Evolutionary conservation across 1,140 invertebrate genomes (phyloP), one percentile per base, ranked within the genome.

Genomic region (Dendroctonus ponderosae): DNA sequence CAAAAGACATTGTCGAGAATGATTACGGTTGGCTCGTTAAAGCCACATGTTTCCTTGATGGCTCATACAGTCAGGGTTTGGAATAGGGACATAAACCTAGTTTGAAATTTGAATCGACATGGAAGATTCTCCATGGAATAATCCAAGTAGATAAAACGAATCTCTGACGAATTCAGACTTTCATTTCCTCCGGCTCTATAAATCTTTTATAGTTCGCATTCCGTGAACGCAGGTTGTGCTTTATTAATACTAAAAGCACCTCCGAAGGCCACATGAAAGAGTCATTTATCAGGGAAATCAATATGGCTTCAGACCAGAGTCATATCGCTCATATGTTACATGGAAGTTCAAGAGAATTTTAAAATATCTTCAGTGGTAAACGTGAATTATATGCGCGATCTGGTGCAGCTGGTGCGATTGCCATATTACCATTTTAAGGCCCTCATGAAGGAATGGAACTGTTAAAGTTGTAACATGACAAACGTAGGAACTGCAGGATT

Each of bases 191-290:
- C 38, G 8, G 5, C 46, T 14, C 50, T 52, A 52, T 52, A 52
- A 52, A 52, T 52, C 14, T 52, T 52, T 52, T 52, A 52, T 15
- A 52, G 50, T 14, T 52, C 5, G 37, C 14, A 52, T 7, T 52
- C 15, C 5, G 11, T 14, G 14, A 48, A 48, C 50, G 50, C 50
- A 52, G 50, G 50, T 52, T 52, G 50, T 26, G 37, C 15, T 52
- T 52, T 52, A 52, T 52, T 52, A 37, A 15, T 52, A 52, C 50
- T 52, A 52, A 52, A 52, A 52, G 15, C n/a, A 52, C 5, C 50
- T 15, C 49, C 38, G 12, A 8, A 14, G 46, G 11, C 7, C 50
- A 12, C 9, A n/a, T 52, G 37, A 14, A 9, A 52, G n/a, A 52
- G 50, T 52, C 50, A 52, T 52, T 52, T 14, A 26, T 7, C 15